Conservation (phyloP, 2,113 vertebrate genomes). For the Ursus arctos region DNA sequence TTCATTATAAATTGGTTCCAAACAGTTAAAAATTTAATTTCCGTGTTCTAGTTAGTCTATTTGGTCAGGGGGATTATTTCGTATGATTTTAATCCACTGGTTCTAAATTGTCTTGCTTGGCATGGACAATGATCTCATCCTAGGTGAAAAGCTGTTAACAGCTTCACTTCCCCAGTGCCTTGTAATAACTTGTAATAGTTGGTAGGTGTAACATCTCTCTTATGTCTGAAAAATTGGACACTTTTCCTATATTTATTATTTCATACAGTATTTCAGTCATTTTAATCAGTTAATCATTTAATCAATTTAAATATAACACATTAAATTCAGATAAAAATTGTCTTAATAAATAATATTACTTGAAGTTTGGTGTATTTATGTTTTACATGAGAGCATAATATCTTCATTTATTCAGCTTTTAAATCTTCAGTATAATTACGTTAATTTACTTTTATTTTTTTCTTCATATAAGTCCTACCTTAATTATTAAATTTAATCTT, state of each 20-base stretch:
- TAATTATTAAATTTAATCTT: not conserved
- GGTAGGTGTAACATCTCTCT: not conserved
- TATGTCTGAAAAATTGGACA: not conserved
- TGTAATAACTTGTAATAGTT: not conserved
- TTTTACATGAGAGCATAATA: not conserved
- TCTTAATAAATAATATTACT: not conserved
- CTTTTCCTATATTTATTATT: not conserved
- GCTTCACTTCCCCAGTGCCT: not conserved
- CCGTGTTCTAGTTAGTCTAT: not conserved
- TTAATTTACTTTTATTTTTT: not conserved
- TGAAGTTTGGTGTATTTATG: not conserved
- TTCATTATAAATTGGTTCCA: not conserved
- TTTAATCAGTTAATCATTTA: not conserved
- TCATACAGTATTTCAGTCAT: not conserved
- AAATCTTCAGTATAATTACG: not conserved
- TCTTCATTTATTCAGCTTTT: not conserved
- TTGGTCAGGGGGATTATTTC: not conserved
- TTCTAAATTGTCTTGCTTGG: not conserved
- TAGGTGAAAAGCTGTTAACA: not conserved
- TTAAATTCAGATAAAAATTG: not conserved
- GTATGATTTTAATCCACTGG: not conserved
- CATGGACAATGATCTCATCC: not conserved
- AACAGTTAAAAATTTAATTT: not conserved
- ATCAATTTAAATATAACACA: not conserved
- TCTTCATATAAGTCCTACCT: not conserved